Base-by-base conservation (phyloP, 2,888 invertebrate genomes). In the Xestia rhomboidea region DNA sequence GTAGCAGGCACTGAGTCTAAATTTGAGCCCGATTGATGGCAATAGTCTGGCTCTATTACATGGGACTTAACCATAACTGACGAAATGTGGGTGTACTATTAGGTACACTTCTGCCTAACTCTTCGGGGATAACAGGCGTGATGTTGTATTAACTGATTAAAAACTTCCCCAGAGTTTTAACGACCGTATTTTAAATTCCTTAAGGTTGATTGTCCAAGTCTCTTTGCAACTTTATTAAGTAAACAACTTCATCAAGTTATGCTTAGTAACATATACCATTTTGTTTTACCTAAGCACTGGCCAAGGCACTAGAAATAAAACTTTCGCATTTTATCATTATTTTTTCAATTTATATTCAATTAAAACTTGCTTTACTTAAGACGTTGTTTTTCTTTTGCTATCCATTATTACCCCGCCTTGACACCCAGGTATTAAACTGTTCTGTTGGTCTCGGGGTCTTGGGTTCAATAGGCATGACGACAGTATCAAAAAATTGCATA, bases 261-360 rank as follows among this genome's bases (percentile, higher is more conserved):
- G 34, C 0, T 49, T 49, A 64, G 68, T 67, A 66, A 80, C 68
- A 68, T 68, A 1, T 11, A 46, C 64, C 10, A 38, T 5, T 6
- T 81, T 82, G 1, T 21, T 88, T 30, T 87, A 76, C 84, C 69
- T 24, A 60, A 68, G 82, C 91, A 93, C 95, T 96, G 95, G 95
- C 95, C 95, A 93, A 90, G 95, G 94, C 93, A 90, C 49, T 54
- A 68, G 76, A 85, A 77, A 76, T 38, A 62, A 83, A 62, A 73
- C 54, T 79, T 80, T 76, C 63, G 84, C 86, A 88, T 84, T 87
- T 87, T 85, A 81, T 79, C 83, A 76, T 83, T 81, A 70, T 77
- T 77, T 81, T 73, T 82, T 87, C 76, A 79, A 85, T 88, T 81
- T 87, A 54, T 85, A 83, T 85, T 86, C 82, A 91, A 91, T 92